Base-by-base conservation (phyloP, 2,113 vertebrate species). In the Hiodon tergisus region DNA sequence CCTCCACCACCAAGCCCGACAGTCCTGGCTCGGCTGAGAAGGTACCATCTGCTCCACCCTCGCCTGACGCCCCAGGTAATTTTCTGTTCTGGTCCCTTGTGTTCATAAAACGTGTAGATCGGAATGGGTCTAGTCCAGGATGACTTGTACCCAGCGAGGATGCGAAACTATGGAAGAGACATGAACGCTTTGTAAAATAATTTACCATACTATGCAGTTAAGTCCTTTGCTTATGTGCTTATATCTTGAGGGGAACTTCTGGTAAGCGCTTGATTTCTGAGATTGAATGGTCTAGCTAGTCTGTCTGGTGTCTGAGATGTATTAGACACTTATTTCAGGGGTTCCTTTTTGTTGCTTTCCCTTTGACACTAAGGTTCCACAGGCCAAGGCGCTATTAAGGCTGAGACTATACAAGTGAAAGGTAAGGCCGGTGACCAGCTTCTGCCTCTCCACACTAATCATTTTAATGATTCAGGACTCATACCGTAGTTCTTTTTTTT, bases 391-490 rank as follows among this genome's bases (percentile, higher is more conserved):
- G 76, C 89, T 62, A 81, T 73, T 0, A 87, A 89, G 77, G 73
- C 65, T 8, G 88, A 92, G 75, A 83, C 80, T 6, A 91, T 92
- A 80, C 92, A 93, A 80, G 91, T 93, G 5, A 93, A 91, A 90
- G 92, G 92, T 93, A 87, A 81, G 3, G n/a, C 31, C 63, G 17
- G 55, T 7, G 0, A 11, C 3, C 2, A 16, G 6, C 4, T 53
- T 54, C 31, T 50, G 46, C 13, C 7, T 0, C 3, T 3, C 11
- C 57, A 16, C n/a, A 14, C 14, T 4, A 2, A n/a, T n/a, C 6
- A 47, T 61, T 47, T 48, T 61, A 2, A 50, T 59, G 14, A 48
- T 51, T 5, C 31, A 58, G 11, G 57, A 31, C 14, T 50, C 3
- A 52, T 51, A 4, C 31, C 17, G 6, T 48, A 31, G 31, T 31